Evolutionary conservation across 2,113 vertebrate species (phyloP).

Genomic region (Chaetops frenatus): DNA sequence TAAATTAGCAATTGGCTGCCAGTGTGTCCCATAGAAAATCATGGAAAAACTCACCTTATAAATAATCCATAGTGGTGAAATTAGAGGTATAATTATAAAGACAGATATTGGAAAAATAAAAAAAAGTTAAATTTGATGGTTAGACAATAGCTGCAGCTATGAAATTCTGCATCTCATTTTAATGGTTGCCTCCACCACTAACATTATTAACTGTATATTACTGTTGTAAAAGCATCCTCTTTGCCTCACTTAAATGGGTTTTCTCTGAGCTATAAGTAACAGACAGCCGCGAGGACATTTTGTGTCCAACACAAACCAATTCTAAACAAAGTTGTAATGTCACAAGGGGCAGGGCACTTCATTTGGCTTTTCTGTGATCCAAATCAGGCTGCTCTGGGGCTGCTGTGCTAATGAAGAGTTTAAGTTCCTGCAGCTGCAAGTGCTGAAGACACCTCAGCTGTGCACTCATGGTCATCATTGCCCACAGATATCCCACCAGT

Average conservation of each 20-base stretch:
- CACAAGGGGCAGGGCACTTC: not conserved
- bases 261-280: not conserved
- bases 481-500: not conserved
- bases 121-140: not conserved
- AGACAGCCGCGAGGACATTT: not conserved
- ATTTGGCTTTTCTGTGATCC: not conserved
- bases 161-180: not conserved
- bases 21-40: not conserved
- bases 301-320: not conserved
- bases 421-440: not conserved
- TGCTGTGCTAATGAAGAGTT: not conserved
- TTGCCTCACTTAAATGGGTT: not conserved
- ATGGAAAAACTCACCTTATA: not conserved
- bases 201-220: not conserved
- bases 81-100: not conserved
- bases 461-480: not conserved
- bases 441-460: not conserved
- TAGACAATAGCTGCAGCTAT: not conserved
- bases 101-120: not conserved
- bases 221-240: not conserved
- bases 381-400: not conserved
- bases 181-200: not conserved
- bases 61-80: not conserved
- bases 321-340: not conserved
- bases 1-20: not conserved